Percentiles rank a stretch among this genome's conserved stretches.
phyloP scores from a whole-genome alignment of 2,797 vertebrate species.

The Lepus townsendii region DNA sequence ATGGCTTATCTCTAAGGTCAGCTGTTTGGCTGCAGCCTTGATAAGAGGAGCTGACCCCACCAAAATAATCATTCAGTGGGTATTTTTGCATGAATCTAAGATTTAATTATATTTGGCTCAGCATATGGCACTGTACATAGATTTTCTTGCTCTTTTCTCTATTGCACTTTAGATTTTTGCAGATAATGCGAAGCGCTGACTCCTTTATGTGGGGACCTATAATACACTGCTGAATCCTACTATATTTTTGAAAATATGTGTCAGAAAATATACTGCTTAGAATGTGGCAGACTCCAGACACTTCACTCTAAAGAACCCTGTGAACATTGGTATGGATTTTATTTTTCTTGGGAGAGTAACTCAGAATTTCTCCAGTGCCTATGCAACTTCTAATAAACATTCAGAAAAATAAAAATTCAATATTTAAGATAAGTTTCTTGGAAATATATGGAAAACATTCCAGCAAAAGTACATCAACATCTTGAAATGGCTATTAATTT shows the following conservation, averaged over 20 bases:
- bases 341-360: neutral
- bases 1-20: constrained; percentile 6
- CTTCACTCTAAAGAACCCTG: constrained; percentile 21
- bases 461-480: constrained; percentile 9
- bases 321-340: neutral
- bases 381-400: neutral
- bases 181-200: neutral
- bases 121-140: constrained; percentile 27
- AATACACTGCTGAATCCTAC: neutral
- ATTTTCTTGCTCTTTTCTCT: constrained; percentile 56
- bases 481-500: constrained; percentile 55
- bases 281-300: neutral
- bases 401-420: constrained; percentile 53
- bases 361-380: constrained; percentile 40
- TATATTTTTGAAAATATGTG: constrained; percentile 64
- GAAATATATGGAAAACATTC: neutral
- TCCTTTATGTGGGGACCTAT: constrained; percentile 11
- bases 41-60: constrained; percentile 27
- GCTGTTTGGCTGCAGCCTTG: neutral
- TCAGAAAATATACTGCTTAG: constrained; percentile 26
- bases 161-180: constrained; percentile 51
- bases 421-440: constrained; percentile 7
- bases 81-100: constrained; percentile 11
- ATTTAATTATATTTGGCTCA: constrained; percentile 64
- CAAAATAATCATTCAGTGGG: neutral